Evolutionary conservation across 2,797 vertebrate species (phyloP).

Genomic region (Enteromius thamalakanensis): DNA sequence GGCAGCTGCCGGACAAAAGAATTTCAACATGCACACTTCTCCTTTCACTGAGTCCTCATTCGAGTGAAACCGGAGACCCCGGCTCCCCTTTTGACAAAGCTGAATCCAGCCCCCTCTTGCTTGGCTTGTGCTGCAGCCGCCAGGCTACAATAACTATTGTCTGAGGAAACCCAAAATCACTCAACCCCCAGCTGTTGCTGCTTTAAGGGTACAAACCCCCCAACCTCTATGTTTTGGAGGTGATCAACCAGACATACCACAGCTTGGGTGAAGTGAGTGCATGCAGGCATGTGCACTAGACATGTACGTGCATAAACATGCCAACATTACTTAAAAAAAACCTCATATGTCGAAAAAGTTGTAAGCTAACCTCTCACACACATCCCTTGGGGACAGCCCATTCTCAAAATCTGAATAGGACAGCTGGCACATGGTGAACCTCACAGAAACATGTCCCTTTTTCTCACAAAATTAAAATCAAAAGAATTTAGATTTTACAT

Average conservation of each 20-base stretch:
- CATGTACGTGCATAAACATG: conserved; percentile 39
- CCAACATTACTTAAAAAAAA: conserved; percentile 13
- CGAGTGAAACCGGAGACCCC: conserved; percentile 71
- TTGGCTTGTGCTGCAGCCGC: conserved; percentile 61
- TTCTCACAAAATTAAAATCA: not conserved
- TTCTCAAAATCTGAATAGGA: conserved; percentile 19
- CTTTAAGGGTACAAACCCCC: conserved; percentile 28
- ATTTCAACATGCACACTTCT: conserved; percentile 69
- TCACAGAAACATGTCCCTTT: not conserved
- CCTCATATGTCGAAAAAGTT: conserved; percentile 14
- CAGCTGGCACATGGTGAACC: conserved; percentile 13
- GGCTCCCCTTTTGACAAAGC: conserved; percentile 70
- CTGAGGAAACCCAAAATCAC: conserved; percentile 34
- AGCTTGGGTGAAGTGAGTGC: conserved; percentile 24
- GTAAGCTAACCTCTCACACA: conserved; percentile 23
- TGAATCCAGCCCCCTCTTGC: conserved; percentile 53
- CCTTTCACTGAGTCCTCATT: conserved; percentile 68
- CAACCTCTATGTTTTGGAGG: conserved; percentile 10
- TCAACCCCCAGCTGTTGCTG: conserved; percentile 73
- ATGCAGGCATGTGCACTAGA: conserved; percentile 26
- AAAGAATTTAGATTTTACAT: not conserved
- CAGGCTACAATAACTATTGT: conserved; percentile 67
- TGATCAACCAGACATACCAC: conserved; percentile 21
- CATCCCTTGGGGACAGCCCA: not conserved
- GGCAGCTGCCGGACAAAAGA: conserved; percentile 76